A percentile compares a stretch with the other conserved stretches of the same genome.
phyloP scores from a whole-genome alignment of 1,140 invertebrate genomes.

The Achroia grisella region DNA sequence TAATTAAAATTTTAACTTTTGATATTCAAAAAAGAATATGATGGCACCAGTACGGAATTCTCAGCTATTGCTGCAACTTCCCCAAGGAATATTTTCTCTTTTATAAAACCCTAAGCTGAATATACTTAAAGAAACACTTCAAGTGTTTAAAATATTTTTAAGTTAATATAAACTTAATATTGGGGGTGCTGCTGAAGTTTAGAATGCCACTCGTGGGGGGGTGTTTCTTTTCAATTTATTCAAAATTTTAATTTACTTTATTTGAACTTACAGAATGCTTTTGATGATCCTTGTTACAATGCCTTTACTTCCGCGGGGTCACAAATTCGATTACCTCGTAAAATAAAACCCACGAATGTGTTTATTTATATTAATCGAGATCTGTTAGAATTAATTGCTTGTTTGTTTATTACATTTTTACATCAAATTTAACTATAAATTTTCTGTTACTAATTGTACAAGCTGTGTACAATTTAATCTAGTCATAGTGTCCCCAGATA shows the following conservation, averaged over 20 bases:
- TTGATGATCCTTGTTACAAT: not conserved
- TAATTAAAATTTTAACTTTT: conserved; percentile 53
- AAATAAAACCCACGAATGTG: too few species aligned
- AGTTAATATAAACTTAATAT: conserved; percentile 3
- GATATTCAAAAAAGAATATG: conserved; percentile 44
- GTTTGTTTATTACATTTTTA: too few species aligned
- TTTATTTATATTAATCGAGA: too few species aligned
- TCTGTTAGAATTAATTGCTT: too few species aligned
- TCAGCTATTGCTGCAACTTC: conserved; percentile 25
- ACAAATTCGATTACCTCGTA: too few species aligned
- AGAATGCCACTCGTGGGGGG: not conserved
- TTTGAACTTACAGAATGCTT: not conserved
- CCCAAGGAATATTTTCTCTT: conserved; percentile 16
- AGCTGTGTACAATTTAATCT: too few species aligned
- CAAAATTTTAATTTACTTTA: not conserved
- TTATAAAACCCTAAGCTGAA: conserved; percentile 10
- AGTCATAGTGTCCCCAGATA: too few species aligned
- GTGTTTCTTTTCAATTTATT: too few species aligned
- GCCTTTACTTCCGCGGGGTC: too few species aligned
- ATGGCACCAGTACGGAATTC: conserved; percentile 18
- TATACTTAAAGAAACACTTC: conserved; percentile 9
- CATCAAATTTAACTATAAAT: too few species aligned
- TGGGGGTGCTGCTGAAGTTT: not conserved
- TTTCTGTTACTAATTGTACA: too few species aligned
- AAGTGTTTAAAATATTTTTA: conserved; percentile 10